Base-by-base conservation (phyloP, 2,888 invertebrate genomes). In the Plutella xylostella region DNA sequence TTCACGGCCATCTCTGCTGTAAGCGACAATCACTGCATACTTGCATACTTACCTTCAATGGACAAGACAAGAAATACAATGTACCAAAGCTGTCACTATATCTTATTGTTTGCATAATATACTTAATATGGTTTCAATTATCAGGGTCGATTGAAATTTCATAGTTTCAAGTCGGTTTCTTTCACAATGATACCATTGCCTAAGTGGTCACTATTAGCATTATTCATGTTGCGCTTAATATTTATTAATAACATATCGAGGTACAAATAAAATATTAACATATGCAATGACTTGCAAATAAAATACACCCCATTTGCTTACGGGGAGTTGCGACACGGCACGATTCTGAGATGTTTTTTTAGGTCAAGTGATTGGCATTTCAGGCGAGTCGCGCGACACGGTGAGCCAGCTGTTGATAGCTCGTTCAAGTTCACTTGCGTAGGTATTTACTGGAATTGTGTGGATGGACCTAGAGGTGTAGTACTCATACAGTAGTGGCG, bases 281-380 rank as follows among this genome's bases (percentile, higher is more conserved):
- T 57, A 55, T 60, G 54, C 50, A 54, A 45, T 43, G 43, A 52
- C 54, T 61, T 52, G 50, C 59, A 60, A 58, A 60, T 51, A 59
- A 58, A 54, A 58, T 58, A 56, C 57, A 63, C 59, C 61, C 55
- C 53, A 62, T 66, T 68, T 60, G 58, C 51, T 55, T 52, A 50
- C 15, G 19, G 59, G 53, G 49, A 52, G 48, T 70, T 73, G 56
- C 67, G 55, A 68, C 60, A 71, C 61, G 55, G 68, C 60, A 71
- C 61, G 15, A 3, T 39, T 71, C 62, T 66, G 64, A 71, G 66
- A 66, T 72, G 64, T 71, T 75, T 65, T 69, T 77, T 78, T 76
- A 65, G 71, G 71, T 65, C 68, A 73, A 72, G 72, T 68, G 77
- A 78, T 72, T 76, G 76, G 68, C 60, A 69, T 69, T 68, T 70